phyloP scores from a whole-genome alignment of 2,113 vertebrate genomes.

The Motacilla tschutschensis region DNA sequence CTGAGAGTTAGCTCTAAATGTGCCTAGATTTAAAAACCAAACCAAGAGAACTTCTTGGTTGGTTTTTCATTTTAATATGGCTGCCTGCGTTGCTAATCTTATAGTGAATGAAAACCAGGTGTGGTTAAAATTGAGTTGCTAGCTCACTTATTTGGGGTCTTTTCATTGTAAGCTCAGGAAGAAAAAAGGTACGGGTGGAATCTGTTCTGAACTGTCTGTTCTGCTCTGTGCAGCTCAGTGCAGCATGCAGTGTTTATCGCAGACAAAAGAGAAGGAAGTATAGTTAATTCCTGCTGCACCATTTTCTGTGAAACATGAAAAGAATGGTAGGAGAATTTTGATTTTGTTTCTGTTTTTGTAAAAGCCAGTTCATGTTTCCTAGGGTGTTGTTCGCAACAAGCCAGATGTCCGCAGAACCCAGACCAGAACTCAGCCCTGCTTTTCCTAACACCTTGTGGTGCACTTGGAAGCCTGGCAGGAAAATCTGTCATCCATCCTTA shows the following conservation, averaged over 20 bases:
- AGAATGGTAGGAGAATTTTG: not conserved
- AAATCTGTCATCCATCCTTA: not conserved
- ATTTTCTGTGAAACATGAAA: not conserved
- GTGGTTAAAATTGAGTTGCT: not conserved
- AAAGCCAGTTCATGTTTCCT: not conserved
- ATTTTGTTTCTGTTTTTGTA: not conserved
- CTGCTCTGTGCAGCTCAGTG: not conserved
- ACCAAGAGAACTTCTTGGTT: not conserved
- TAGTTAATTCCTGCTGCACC: conserved; percentile 7
- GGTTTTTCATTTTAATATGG: not conserved
- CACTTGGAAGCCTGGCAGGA: not conserved
- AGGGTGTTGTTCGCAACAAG: not conserved
- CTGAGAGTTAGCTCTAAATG: not conserved
- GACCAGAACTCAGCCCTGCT: not conserved
- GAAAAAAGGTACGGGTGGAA: not conserved
- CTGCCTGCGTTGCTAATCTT: not conserved
- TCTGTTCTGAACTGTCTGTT: conserved; percentile 13
- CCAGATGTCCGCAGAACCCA: not conserved
- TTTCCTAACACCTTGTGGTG: not conserved
- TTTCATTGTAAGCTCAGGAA: not conserved
- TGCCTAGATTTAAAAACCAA: not conserved
- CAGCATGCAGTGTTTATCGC: not conserved
- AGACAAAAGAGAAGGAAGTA: not conserved
- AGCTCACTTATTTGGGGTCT: not conserved
- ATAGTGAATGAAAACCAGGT: not conserved